Conservation (phyloP, 2,113 vertebrate genomes). For the Tetraodon nigroviridis region DNA sequence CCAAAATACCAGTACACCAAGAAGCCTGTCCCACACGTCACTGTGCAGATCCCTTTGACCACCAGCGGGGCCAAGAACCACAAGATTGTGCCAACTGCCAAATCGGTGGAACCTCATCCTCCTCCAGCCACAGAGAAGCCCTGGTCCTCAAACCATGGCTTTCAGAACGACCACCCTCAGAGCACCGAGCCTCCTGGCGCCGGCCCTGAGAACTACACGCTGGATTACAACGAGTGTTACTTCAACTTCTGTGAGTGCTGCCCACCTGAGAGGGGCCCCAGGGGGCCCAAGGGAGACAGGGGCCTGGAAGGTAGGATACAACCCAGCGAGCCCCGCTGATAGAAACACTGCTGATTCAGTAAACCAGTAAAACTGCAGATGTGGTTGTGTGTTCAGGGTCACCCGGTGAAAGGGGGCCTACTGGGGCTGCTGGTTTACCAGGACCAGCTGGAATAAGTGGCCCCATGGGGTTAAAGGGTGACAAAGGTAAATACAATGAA, state of each 20-base stretch:
- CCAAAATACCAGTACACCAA: slow-evolving; percentile 83
- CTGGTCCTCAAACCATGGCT: slow-evolving; percentile 25
- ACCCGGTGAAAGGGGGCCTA: slow-evolving; percentile 79
- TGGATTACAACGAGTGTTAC: slow-evolving; percentile 85
- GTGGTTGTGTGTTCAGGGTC: slow-evolving; percentile 68
- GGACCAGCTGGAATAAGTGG: slow-evolving; percentile 78
- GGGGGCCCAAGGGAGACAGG: slow-evolving; percentile 77
- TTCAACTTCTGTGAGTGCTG: slow-evolving; percentile 96
- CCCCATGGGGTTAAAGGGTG: slow-evolving; percentile 78
- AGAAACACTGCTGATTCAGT: not conserved
- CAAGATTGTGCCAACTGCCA: slow-evolving; percentile 35
- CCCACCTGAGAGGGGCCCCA: slow-evolving; percentile 72
- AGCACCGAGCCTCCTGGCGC: slow-evolving; percentile 67
- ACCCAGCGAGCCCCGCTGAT: not conserved
- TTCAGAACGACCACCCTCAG: slow-evolving; percentile 48
- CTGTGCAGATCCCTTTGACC: slow-evolving; percentile 47
- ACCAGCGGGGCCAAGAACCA: slow-evolving; percentile 51
- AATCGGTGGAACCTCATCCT: slow-evolving; percentile 47
- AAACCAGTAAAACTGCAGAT: not conserved
- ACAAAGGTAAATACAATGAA: slow-evolving; percentile 75
- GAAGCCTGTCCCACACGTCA: slow-evolving; percentile 71
- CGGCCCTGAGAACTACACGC: slow-evolving; percentile 80
- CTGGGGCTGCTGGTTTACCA: slow-evolving; percentile 69
- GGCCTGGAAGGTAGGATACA: slow-evolving; percentile 79
- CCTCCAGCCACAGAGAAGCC: slow-evolving; percentile 46